Base-by-base conservation (phyloP, 2,113 vertebrate species). In the Urocolius indicus region DNA sequence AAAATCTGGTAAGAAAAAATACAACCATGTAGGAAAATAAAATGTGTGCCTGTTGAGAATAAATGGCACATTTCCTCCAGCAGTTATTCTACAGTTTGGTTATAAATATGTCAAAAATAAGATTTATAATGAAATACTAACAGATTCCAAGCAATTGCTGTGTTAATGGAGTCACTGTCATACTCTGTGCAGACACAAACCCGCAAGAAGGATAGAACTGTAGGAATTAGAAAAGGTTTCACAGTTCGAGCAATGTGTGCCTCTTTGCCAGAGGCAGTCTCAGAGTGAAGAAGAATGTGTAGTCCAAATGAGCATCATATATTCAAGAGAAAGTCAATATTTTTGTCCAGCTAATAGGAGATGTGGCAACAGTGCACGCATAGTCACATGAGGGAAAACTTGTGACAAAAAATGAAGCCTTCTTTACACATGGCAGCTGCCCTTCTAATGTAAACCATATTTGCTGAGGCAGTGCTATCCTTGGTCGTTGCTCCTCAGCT, bases 91-190 rank as follows among this genome's bases (percentile, higher is more conserved):
- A 89, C 87, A 89, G 82, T 90, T 75, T 91, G 83, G 82, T 78
- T 90, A 95, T 88, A 93, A 93, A 92, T 87, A 93, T 95, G 91
- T 93, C 92, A 95, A 87, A 96, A 95, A 93, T 82, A 34, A 90
- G 51, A 93, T 75, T 89, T 94, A 85, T 83, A 93, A 89, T 85
- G 89, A 85, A 94, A 91, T 87, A 51, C 43, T 91, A 81, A 91
- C 58, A 89, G 36, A 84, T 88, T 84, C 38, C 86, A 93, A 82
- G 84, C 41, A 86, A 80, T 81, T 69, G 57, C 45, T 94, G 82
- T 91, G 73, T 74, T 95, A 94, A 79, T 90, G 52, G 63, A 85
- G 78, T 61, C 61, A 58, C 61, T 88, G 78, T 43, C 17, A 6
- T 24, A 65, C 16, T 38, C 16, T 72, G 41, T 74, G 77, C 32